Evolutionary conservation across 2,888 invertebrate genomes (phyloP), one percentile per base, ranked within the genome.

Genomic region (Agonopterix alstromeriana): DNA sequence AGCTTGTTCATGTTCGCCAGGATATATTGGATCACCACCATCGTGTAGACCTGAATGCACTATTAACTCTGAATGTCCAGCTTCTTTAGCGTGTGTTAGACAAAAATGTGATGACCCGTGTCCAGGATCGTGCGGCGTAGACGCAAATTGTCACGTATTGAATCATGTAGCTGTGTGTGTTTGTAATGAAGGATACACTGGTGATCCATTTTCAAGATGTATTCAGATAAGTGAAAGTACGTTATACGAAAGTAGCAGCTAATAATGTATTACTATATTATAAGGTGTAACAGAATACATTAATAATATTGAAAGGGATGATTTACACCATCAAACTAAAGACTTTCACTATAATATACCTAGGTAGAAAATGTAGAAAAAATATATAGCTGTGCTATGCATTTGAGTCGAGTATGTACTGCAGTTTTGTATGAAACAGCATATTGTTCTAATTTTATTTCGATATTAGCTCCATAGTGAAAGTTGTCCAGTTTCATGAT

Each of bases 91-190:
- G 8, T 94, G 95, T 63, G 92, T 95, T 40, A 92, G 94, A 65
- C 93, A 94, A 69, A 94, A 92, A 77, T 96, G 96, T 74, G 90
- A 91, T 69, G 94, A 96, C 81, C 96, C 96, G 27, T 96, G 96
- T 58, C 92, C 93, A 10, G 95, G 95, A 8, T 95, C 95, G 0
- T 96, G 96, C 63, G 95, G 95, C 10, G 89, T 93, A 10, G 94
- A 94, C 68, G 94, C 95, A 4, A 91, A 92, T 60, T 96, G 96
- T 60, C 93, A 93, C 56, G 94, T 95, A 7, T 75, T 94, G 27
- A 95, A 94, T 70, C 95, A 96, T 72, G 91, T 94, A 38, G 95
- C 95, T n/a, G 92, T 94, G 42, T 95, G 95, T 71, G 92, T 93
- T 1, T 95, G 95, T 65, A 91, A 92, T 56, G 92, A 92, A 53